These are phyloP conservation scores for Plebejus melissa DNA, from an alignment of 2,888 invertebrate genomes.

Conservation along the genomic window DNA sequence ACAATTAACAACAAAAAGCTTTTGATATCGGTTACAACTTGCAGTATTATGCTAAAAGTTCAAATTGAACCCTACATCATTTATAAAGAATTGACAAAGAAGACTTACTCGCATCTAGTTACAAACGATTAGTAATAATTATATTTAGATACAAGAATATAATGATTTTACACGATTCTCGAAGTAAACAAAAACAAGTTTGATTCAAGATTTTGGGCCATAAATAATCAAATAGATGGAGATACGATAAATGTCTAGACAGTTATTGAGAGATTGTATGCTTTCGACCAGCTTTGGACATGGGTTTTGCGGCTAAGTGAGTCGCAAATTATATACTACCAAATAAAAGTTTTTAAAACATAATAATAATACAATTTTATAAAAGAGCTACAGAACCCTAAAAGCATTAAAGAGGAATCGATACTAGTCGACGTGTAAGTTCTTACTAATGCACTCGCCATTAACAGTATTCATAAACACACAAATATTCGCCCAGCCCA, in stretches of 20 bases:
- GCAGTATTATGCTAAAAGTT: background rate
- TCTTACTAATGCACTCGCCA: background rate
- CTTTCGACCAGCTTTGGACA: conserved; percentile 19
- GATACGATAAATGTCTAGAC: conserved; percentile 18
- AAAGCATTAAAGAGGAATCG: background rate
- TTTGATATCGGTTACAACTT: background rate
- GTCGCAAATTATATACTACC: background rate
- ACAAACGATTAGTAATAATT: background rate
- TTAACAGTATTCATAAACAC: background rate
- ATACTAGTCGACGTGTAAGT: background rate
- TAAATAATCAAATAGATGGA: conserved; percentile 18
- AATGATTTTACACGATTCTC: conserved; percentile 16
- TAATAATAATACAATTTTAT: background rate
- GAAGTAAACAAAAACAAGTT: conserved; percentile 18
- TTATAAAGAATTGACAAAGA: background rate
- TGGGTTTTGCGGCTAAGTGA: background rate
- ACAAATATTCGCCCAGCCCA: conserved; percentile 21
- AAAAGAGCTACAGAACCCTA: background rate
- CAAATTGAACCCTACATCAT: background rate
- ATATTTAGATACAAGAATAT: conserved; percentile 6
- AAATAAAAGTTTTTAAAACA: background rate
- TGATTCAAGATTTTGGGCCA: conserved; percentile 13
- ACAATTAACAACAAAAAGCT: background rate
- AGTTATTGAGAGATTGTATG: conserved; percentile 3
- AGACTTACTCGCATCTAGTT: background rate